Evolutionary conservation across 2,888 invertebrate species (phyloP), one percentile per base, ranked within the genome.

Genomic region (Chirona hameri): DNA sequence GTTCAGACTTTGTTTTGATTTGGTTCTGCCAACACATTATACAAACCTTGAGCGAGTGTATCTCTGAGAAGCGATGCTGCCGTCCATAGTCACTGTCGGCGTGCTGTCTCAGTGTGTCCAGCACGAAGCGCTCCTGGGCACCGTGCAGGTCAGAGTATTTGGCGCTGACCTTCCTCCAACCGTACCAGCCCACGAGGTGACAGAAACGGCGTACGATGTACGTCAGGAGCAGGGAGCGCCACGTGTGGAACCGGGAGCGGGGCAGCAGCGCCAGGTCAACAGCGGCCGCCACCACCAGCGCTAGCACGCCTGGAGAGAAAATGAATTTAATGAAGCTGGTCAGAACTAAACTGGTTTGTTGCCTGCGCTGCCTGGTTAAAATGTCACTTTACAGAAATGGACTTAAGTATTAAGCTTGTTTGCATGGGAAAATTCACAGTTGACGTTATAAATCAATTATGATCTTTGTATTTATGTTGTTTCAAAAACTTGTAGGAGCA

Each of bases 191-290:
- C 2, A 65, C 27, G 7, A 65, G 27, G 9, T 65, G 65, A 9
- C 55, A 81, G 83, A 9, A 79, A 48, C 65, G 81, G 52, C 46
- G 81, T 29, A 79, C 81, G 60, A 27, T 9, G 46, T 81, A 81
- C 24, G 31, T 21, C 31, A 24, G 52, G 10, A 81, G n/a, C n/a
- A 81, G 52, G 2, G 52, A 52, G 39, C 55, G 52, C 81, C 81
- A 81, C 24, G 81, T 55, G 81, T 81, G 55, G 39, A 60, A 81
- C 31, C 81, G 81, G 0, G 81, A 81, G 10, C 93, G 88, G 7
- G 31, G 72, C 72, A 72, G n/a, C 18, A 14, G 15, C 29, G 29
- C 85, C 85, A 60, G 81, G 81, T 27, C 80, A 55, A 52, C 81
- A 15, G 31, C 18, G 14, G 29, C 72, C 72, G 21, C 18, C 72